These are phyloP conservation scores for Orchesellides sinensis DNA, from an alignment of 2,888 invertebrate species.

Conservation along the genomic window DNA sequence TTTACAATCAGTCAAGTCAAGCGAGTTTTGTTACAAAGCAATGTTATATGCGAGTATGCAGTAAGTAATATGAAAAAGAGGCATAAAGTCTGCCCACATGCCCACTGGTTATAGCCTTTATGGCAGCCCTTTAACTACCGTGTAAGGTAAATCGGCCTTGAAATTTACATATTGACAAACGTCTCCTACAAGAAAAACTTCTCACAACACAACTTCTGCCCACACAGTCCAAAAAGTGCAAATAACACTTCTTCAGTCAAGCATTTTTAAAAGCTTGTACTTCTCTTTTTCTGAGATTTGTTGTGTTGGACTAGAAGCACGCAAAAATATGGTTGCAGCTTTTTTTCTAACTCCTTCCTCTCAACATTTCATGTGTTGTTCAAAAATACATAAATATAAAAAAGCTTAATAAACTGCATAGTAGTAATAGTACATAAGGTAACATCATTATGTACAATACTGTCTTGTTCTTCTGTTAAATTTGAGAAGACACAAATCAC, in stretches of 20 bases:
- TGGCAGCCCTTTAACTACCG: constrained; percentile 62
- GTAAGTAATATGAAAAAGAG: not conserved
- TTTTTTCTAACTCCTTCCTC: not conserved
- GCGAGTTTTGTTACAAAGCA: not conserved
- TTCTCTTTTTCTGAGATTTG: too few relatives aligned
- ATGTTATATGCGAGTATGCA: not conserved
- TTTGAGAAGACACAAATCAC: constrained; percentile 59
- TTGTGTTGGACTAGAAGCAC: too few relatives aligned
- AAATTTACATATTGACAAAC: constrained; percentile 65
- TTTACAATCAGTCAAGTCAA: constrained; percentile 5
- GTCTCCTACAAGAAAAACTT: not conserved
- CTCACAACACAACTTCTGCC: not conserved
- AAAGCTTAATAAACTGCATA: not conserved
- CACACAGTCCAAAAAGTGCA: constrained; percentile 36
- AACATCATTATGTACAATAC: constrained; percentile 2
- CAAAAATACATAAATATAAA: too few relatives aligned
- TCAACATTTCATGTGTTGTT: too few relatives aligned
- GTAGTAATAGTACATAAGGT: not conserved
- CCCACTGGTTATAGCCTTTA: constrained; percentile 31
- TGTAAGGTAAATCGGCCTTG: constrained; percentile 67
- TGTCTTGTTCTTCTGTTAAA: constrained; percentile 34
- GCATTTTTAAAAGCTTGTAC: too few relatives aligned
- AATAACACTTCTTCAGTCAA: constrained; percentile 20
- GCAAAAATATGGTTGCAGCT: too few relatives aligned
- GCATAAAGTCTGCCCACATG: constrained; percentile 56